phyloP scores from a whole-genome alignment of 2,888 invertebrate genomes.

The Polia nebulosa region DNA sequence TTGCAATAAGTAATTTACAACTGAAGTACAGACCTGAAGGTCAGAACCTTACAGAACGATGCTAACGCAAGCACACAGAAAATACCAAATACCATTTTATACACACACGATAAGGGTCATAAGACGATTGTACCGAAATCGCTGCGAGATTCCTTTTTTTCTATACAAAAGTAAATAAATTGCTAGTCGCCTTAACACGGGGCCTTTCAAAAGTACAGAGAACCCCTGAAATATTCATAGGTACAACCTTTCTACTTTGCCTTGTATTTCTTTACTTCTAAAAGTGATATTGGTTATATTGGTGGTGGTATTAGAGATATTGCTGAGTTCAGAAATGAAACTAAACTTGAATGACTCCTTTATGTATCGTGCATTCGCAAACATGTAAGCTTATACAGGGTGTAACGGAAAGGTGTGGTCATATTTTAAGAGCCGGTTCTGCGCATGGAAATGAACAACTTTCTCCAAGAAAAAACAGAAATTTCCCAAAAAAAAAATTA shows the following conservation, averaged over 20 bases:
- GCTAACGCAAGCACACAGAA: conserved; percentile 28
- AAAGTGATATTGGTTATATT: conserved; percentile 38
- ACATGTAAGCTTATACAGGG: no score
- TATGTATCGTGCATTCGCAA: no score
- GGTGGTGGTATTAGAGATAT: conserved; percentile 43
- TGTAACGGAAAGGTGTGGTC: no score
- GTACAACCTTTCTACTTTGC: conserved; percentile 59
- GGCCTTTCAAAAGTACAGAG: conserved; percentile 64
- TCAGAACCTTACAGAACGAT: conserved; percentile 26
- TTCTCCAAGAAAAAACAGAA: no score
- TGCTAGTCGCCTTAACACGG: conserved; percentile 65
- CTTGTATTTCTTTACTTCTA: conserved; percentile 58
- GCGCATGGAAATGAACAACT: no score
- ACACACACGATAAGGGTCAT: conserved; percentile 45
- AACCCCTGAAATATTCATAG: conserved; percentile 70
- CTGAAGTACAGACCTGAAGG: conserved; percentile 14
- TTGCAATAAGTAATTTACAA: conserved; percentile 36
- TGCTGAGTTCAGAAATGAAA: neutral
- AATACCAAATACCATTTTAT: conserved; percentile 56
- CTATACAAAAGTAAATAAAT: conserved; percentile 68
- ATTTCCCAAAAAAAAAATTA: no score
- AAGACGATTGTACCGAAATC: conserved; percentile 57
- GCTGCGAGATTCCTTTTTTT: conserved; percentile 44
- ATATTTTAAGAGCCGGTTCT: no score
- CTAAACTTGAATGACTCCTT: no score